These are phyloP conservation scores for Pollachius pollachius DNA, from an alignment of 2,113 vertebrate genomes.

Conservation along the genomic window DNA sequence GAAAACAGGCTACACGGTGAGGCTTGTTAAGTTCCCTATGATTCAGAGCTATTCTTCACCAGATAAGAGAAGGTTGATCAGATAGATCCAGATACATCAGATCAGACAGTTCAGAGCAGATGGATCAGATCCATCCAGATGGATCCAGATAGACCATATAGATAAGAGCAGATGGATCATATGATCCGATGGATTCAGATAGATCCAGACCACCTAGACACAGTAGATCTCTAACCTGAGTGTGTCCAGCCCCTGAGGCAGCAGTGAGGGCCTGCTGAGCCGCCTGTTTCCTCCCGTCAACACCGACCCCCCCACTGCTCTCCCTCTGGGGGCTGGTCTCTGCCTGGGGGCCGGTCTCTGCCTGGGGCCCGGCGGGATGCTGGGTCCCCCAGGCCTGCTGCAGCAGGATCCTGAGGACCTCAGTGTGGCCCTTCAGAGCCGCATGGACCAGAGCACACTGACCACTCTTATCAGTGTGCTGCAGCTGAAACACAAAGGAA, in stretches of 20 bases:
- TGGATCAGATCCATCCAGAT: no score
- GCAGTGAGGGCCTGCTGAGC: conserved; percentile 87
- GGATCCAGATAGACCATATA: no score
- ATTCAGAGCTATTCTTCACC: no score
- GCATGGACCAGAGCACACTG: conserved; percentile 92
- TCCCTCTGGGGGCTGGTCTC: conserved; percentile 22
- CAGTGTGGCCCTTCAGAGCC: conserved; percentile 82
- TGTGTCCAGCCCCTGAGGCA: conserved; percentile 90
- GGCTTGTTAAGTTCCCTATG: no score
- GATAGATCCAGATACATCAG: no score
- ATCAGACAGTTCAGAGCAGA: no score
- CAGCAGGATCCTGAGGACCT: conserved; percentile 83
- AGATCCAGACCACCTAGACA: no score
- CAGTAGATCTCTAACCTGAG: conserved; percentile 68
- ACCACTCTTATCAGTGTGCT: conserved; percentile 88
- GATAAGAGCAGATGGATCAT: no score
- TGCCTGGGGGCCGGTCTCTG: conserved; percentile 50
- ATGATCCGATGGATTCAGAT: no score
- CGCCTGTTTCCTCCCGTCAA: conserved; percentile 57
- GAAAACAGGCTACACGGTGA: no score
- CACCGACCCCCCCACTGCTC: not conserved
- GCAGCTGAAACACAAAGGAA: conserved; percentile 75
- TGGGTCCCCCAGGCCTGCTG: conserved; percentile 75
- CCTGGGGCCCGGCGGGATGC: conserved; percentile 57
- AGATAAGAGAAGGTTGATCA: no score